Evolutionary conservation across 2,888 invertebrate genomes (phyloP), one percentile per base, ranked within the genome.

Genomic region (Caenorhabditis drosophilae): DNA sequence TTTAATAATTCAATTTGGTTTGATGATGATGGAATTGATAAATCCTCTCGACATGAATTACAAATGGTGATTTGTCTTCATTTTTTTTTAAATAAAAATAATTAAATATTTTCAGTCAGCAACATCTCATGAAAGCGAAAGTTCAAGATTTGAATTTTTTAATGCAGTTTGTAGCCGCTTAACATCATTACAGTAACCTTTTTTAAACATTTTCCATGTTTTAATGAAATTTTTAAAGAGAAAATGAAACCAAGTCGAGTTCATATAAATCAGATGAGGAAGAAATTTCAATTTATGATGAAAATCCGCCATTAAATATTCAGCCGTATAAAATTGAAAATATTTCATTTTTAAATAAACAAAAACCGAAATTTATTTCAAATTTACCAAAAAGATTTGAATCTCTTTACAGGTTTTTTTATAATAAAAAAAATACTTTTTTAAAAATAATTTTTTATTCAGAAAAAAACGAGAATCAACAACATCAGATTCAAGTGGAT

Each of bases 401-500:
- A 23, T 57, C 57, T 4, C 25, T 63, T 25, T 63, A 63, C 25
- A 42, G 47, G 57, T 54, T 0, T 38, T n/a, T n/a, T n/a, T n/a
- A n/a, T n/a, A n/a, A 50, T 35, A 3, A 26, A 26, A 16, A 12
- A 3, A n/a, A 23, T 23, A 23, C 40, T 7, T 20, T 35, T 48
- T 48, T 36, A n/a, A 22, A 18, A 38, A 49, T 36, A 25, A 11
- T 15, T 34, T 40, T 2, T 31, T 23, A 42, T 62, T 31, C 38
- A 56, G 56, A 38, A 58, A 58, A 47, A 64, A 64, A 40, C 50
- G 55, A 2, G 54, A 63, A 41, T 53, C 35, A 11, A 18, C 27
- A n/a, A 50, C 57, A 1, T 53, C 57, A 3, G 63, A 54, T 36
- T 57, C 63, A 11, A 64, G 64, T 31, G 64, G 64, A 20, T 64